These are phyloP conservation scores for Poecilia picta DNA, from an alignment of 2,797 vertebrate genomes.

Conservation along the genomic window DNA sequence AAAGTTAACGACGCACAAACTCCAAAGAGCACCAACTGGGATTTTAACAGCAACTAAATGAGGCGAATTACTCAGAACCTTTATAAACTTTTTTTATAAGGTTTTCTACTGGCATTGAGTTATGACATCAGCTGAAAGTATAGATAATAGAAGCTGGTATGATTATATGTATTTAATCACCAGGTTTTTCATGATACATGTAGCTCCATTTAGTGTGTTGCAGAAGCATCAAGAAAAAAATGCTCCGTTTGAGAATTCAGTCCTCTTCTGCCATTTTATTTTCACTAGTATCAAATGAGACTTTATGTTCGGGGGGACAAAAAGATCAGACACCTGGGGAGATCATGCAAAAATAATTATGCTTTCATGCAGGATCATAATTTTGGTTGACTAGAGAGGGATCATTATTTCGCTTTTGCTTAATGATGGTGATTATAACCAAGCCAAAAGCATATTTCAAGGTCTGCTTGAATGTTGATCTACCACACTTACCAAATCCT, in stretches of 20 bases:
- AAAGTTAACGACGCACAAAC: neutral
- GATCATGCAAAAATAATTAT: neutral
- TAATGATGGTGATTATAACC: conserved; percentile 10
- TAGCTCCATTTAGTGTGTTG: neutral
- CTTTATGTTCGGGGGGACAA: neutral
- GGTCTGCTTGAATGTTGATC: conserved; percentile 36
- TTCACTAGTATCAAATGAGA: neutral
- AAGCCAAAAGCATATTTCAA: conserved; percentile 22
- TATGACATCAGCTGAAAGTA: neutral
- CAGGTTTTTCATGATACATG: neutral
- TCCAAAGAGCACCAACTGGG: neutral
- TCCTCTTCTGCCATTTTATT: neutral
- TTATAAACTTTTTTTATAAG: neutral
- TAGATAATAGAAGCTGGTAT: neutral
- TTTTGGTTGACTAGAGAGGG: neutral
- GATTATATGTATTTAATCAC: neutral
- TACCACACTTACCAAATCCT: conserved; percentile 31
- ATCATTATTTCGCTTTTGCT: conserved; percentile 9
- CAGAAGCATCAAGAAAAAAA: neutral
- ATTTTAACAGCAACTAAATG: neutral
- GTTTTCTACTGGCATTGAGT: neutral
- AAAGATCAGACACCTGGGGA: too few relatives aligned
- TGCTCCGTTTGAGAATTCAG: neutral
- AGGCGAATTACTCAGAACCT: neutral
- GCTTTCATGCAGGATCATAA: neutral